A percentile compares a stretch with the other conserved stretches of the same genome.
These are phyloP conservation scores for Nipponia nippon DNA, from an alignment of 2,113 vertebrate genomes.

Conservation along the genomic window DNA sequence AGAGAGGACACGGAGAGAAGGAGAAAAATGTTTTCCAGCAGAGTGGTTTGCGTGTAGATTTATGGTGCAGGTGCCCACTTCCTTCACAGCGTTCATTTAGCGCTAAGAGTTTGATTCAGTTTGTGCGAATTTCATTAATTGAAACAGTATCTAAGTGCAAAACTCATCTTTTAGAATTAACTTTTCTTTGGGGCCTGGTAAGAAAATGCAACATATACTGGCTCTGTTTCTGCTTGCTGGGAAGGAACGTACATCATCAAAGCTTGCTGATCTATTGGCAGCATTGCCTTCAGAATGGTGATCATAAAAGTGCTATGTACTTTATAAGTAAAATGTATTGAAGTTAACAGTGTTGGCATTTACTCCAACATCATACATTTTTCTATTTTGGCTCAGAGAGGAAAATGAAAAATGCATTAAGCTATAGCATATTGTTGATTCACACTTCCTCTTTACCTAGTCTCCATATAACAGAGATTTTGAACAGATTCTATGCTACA, in stretches of 20 bases:
- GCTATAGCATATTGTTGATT: neutral
- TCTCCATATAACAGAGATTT: neutral
- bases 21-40: neutral
- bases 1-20: neutral
- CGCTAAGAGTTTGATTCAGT: neutral
- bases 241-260: neutral
- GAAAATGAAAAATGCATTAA: neutral
- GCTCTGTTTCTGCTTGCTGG: neutral
- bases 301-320: neutral
- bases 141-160: neutral
- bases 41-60: accelerated
- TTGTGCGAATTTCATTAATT: neutral
- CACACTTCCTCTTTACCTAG: neutral
- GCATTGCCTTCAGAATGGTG: neutral
- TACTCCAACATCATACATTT: neutral
- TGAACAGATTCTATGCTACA: neutral
- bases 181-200: neutral
- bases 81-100: neutral
- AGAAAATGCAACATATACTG: neutral
- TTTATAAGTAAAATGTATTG: neutral
- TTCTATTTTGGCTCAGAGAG: neutral
- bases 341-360: neutral
- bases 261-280: neutral
- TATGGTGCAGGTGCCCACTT: neutral
- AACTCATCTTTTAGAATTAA: neutral